Conservation (phyloP, 2,888 invertebrate genomes). For the Agrochola circellaris region DNA sequence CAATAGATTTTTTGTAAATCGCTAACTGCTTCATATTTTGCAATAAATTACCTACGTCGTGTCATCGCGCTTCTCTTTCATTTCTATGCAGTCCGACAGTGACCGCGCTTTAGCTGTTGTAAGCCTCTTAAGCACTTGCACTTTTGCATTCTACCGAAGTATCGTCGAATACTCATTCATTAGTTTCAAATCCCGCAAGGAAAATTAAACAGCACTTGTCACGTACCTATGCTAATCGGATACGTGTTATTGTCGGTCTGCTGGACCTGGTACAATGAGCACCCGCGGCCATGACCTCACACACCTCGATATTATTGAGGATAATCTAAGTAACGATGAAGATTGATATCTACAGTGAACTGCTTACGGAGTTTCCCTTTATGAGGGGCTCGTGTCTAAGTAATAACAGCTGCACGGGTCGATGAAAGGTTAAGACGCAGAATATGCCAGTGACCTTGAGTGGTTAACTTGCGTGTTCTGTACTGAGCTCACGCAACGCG, state of each 20-base stretch:
- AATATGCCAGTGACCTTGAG: no score
- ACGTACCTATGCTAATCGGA: constrained; percentile 45
- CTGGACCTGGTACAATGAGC: constrained; percentile 19
- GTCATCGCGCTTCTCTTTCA: no score
- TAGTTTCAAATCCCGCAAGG: constrained; percentile 1
- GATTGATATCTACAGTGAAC: neutral
- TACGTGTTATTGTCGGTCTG: constrained; percentile 25
- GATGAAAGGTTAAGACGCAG: neutral
- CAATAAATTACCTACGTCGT: no score
- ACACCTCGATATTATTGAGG: constrained; percentile 12
- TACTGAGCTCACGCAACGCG: no score
- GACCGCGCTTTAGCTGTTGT: no score
- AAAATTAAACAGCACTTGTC: constrained; percentile 7
- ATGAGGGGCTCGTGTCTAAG: neutral
- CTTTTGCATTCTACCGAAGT: neutral
- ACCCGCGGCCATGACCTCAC: constrained; percentile 46
- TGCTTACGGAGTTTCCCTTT: neutral
- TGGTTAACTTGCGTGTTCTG: no score
- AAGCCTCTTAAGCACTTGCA: no score
- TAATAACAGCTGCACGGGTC: neutral
- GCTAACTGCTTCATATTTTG: no score
- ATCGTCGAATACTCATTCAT: neutral
- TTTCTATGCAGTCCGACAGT: no score
- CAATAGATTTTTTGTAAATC: no score
- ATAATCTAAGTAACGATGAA: neutral